A percentile compares a stretch with the other conserved stretches of the same genome.
Conservation (phyloP, 64 coral and sea anemone species). For the Porites lutea region DNA sequence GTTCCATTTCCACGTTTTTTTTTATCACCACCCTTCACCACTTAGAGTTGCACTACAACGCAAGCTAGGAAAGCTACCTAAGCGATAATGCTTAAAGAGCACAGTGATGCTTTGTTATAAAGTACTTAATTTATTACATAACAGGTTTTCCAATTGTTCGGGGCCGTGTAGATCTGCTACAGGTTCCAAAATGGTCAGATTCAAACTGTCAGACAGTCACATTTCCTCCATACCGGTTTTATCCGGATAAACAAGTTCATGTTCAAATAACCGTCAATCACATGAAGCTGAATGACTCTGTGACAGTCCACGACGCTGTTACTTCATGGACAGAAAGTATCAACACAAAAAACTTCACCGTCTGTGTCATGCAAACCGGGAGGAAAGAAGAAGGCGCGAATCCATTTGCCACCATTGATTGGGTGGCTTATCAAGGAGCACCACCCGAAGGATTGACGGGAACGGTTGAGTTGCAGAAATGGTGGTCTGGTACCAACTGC, state of each 20-base stretch:
- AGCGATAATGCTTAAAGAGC: too few species aligned
- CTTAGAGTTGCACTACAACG: too few species aligned
- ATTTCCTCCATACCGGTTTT: conserved; percentile 26
- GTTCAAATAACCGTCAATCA: conserved; percentile 63
- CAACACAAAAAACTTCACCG: conserved; percentile 39
- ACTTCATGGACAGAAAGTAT: conserved; percentile 39
- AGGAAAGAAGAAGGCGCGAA: conserved; percentile 26
- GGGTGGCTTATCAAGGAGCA: not conserved
- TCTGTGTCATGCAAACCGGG: conserved; percentile 46
- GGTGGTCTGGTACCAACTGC: too few species aligned
- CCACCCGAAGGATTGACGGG: not conserved
- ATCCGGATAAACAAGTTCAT: conserved; percentile 58
- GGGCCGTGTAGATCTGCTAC: conserved; percentile 27
- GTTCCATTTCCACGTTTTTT: too few species aligned
- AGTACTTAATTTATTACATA: too few species aligned
- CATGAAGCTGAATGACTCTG: conserved; percentile 34
- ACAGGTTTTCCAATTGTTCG: conserved; percentile 55
- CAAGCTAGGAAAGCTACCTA: too few species aligned
- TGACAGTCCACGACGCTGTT: conserved; percentile 31
- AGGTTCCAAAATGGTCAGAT: not conserved
- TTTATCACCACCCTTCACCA: too few species aligned
- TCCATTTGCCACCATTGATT: conserved; percentile 43
- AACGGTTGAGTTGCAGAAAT: conserved; percentile 7
- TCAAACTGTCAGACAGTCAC: conserved; percentile 34
- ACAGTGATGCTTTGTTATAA: too few species aligned